A percentile compares a stretch with the other conserved stretches of the same genome.
phyloP scores from a whole-genome alignment of 1,140 invertebrate genomes.

The Brachionus calyciflorus region DNA sequence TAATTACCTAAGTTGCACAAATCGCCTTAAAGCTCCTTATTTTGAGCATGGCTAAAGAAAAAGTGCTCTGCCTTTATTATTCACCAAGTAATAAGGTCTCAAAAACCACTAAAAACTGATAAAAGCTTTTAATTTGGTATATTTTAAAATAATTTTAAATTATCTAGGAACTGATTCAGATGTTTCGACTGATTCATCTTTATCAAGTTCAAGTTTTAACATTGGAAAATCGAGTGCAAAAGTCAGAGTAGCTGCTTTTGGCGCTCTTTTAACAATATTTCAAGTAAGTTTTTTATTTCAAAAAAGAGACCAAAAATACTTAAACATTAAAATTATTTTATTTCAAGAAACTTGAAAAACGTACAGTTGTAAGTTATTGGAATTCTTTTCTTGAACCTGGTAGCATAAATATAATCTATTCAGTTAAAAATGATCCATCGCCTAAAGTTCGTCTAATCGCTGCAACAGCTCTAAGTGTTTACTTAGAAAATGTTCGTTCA shows the following conservation, averaged over 20 bases:
- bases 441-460: conserved; percentile 37
- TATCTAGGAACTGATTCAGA: conserved; percentile 14
- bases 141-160: conserved; percentile 2
- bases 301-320: not conserved
- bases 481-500: not conserved
- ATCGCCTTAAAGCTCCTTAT: too few relatives aligned
- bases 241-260: conserved; percentile 43
- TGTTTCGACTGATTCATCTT: not conserved
- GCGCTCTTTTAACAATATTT: conserved; percentile 29
- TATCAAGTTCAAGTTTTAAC: not conserved
- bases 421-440: conserved; percentile 41
- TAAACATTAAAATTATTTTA: not conserved
- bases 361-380: conserved; percentile 43
- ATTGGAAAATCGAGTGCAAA: conserved; percentile 39
- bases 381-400: conserved; percentile 14
- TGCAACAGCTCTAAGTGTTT: not conserved
- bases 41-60: too few relatives aligned
- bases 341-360: conserved; percentile 15
- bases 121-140: too few relatives aligned
- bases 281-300: not conserved
- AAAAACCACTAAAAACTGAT: too few relatives aligned
- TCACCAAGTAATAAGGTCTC: too few relatives aligned
- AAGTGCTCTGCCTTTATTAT: too few relatives aligned
- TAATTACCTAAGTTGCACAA: too few relatives aligned
- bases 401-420: not conserved